Percentiles rank a stretch among this genome's conserved stretches.
These are phyloP conservation scores for Ophion costatus DNA, from an alignment of 2,888 invertebrate species.

Conservation along the genomic window DNA sequence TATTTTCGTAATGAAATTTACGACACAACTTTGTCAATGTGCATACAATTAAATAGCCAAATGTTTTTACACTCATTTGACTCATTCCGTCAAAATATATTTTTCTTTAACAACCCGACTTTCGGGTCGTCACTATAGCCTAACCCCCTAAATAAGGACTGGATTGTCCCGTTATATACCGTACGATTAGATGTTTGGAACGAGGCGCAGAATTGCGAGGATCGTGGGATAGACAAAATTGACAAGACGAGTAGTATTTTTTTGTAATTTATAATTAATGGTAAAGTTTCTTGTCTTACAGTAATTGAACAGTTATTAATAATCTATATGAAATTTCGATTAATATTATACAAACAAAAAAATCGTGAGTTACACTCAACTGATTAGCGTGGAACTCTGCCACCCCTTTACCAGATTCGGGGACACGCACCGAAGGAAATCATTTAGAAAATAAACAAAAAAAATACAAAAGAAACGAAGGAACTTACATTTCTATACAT, in stretches of 20 bases:
- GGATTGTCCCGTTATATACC: background rate
- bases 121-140: too few species aligned
- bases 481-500: conserved; percentile 63
- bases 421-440: conserved; percentile 47
- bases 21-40: too few species aligned
- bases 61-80: too few species aligned
- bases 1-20: too few species aligned
- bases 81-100: too few species aligned
- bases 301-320: conserved; percentile 82
- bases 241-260: conserved; percentile 17
- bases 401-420: conserved; percentile 69
- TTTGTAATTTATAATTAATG: conserved; percentile 82
- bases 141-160: too few species aligned
- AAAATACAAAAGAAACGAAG: conserved; percentile 47
- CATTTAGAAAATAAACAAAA: conserved; percentile 29
- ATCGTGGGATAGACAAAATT: conserved; percentile 4
- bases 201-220: background rate
- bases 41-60: too few species aligned
- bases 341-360: conserved; percentile 81
- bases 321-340: conserved; percentile 81
- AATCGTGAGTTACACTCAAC: conserved; percentile 80
- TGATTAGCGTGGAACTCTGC: conserved; percentile 77
- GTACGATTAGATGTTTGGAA: background rate
- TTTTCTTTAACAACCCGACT: too few species aligned
- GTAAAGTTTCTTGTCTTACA: conserved; percentile 81